Percentiles rank a stretch among this genome's conserved stretches.
Conservation (phyloP, 1,140 invertebrate species). For the Drosophila funebris region DNA sequence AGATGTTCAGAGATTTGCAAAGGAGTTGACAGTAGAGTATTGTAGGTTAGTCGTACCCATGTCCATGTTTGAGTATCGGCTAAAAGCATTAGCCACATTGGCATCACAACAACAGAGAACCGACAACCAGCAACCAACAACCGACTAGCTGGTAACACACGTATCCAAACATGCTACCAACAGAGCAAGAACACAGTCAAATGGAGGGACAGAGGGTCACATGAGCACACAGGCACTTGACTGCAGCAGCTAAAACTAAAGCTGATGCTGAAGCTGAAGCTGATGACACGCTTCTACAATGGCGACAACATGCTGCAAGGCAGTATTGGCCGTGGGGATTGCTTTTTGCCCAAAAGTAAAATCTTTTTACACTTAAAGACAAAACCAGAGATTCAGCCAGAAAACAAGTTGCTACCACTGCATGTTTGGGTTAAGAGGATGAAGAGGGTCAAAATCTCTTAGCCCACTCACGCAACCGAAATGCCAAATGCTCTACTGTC, state of each 20-base stretch:
- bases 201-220: conserved; percentile 12
- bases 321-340: conserved; percentile 45
- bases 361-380: conserved; percentile 82
- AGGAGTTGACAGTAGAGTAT: neutral
- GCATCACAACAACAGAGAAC: conserved; percentile 51
- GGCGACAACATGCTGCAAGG: conserved; percentile 72
- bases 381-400: conserved; percentile 74
- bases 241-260: conserved; percentile 51
- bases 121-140: neutral
- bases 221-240: conserved; percentile 59
- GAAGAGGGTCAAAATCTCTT: conserved; percentile 36
- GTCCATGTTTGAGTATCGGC: conserved; percentile 54
- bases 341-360: conserved; percentile 73
- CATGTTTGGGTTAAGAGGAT: conserved; percentile 28
- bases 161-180: conserved; percentile 35
- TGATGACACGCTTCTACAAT: conserved; percentile 71
- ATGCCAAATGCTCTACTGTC: conserved; percentile 20
- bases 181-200: neutral
- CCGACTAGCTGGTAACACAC: conserved; percentile 54
- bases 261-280: conserved; percentile 13
- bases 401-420: conserved; percentile 44
- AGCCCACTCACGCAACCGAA: conserved; percentile 39
- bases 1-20: neutral
- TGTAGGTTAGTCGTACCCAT: conserved; percentile 1
- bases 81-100: conserved; percentile 77